Base-by-base conservation (phyloP, 1,140 invertebrate genomes). In the Hylaeus anthracinus region DNA sequence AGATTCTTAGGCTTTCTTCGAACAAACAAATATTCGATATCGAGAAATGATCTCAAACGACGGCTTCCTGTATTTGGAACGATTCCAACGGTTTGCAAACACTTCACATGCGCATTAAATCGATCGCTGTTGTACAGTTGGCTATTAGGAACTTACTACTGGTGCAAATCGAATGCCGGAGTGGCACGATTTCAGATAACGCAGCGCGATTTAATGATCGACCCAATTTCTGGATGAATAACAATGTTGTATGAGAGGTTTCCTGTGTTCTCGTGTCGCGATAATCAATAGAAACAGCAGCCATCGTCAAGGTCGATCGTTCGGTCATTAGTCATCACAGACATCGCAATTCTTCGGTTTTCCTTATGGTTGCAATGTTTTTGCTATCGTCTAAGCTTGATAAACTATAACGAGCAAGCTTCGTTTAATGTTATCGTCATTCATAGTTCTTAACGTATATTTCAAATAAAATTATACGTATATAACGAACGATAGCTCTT, bases 251-350 rank as follows among this genome's bases (percentile, higher is more conserved):
- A 51, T 73, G 43, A 79, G 69, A 79, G 61, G 77, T 66, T 73
- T 79, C 53, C 70, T 79, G 43, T 64, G 60, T 72, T 72, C 65
- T 61, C 51, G 53, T 65, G 70, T 73, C 61, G 26, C 43, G 51
- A 73, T 48, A 79, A 79, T 79, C 71, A 41, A 79, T 66, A 73
- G 51, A 3, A 64, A 55, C 69, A n/a, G 5, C 43, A 26, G 45
- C 4, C 53, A 56, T 61, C 61, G 73, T 51, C 77, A 73, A 79
- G 77, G 77, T 79, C 73, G 73, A 79, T 79, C 73, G 26, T 48
- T 14, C 39, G 6, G 6, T 14, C 66, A 66, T 65, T 65, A 79
- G 5, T 73, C 60, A 48, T 37, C 9, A 71, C 61, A 67, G 45
- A 64, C 6, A 26, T 26, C 1, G 26, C 3, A 43, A 1, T 64